These are phyloP conservation scores for Schizopygopsis malacanthus DNA, from an alignment of 2,797 vertebrate species.

Conservation along the genomic window DNA sequence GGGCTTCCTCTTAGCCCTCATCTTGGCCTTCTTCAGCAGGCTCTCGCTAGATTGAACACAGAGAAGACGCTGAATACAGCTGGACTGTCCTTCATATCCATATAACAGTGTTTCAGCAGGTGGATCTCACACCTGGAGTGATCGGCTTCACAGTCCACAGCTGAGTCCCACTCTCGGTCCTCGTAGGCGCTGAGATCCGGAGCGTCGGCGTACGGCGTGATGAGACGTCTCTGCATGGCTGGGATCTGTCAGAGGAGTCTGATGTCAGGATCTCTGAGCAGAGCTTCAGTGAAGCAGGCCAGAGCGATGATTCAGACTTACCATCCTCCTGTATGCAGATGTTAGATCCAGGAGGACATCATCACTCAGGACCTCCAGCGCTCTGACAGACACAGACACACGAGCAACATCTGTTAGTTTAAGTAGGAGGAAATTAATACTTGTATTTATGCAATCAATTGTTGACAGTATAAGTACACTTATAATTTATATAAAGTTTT, in stretches of 20 bases:
- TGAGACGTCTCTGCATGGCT: slow-evolving; percentile 91
- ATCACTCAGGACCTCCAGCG: slow-evolving; percentile 92
- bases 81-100: not conserved
- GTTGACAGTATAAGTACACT: not conserved
- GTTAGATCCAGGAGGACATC: slow-evolving; percentile 92
- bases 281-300: not conserved
- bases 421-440: not conserved
- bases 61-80: slow-evolving; percentile 13
- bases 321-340: slow-evolving; percentile 89
- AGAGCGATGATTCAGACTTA: slow-evolving; percentile 70
- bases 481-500: not conserved
- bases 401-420: not conserved
- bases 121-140: slow-evolving; percentile 79
- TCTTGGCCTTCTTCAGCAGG: slow-evolving; percentile 89
- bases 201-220: slow-evolving; percentile 90
- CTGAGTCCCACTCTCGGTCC: slow-evolving; percentile 81
- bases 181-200: slow-evolving; percentile 91
- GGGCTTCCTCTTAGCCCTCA: slow-evolving; percentile 93
- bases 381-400: slow-evolving; percentile 74
- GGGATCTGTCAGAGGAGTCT: slow-evolving; percentile 83
- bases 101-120: not conserved
- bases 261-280: not conserved
- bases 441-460: not conserved
- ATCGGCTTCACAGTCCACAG: slow-evolving; percentile 78
- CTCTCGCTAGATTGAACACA: slow-evolving; percentile 78